A percentile compares a stretch with the other conserved stretches of the same genome.
Evolutionary conservation across 2,113 vertebrate species (phyloP).

Genomic region (Malaclemys terrapin): DNA sequence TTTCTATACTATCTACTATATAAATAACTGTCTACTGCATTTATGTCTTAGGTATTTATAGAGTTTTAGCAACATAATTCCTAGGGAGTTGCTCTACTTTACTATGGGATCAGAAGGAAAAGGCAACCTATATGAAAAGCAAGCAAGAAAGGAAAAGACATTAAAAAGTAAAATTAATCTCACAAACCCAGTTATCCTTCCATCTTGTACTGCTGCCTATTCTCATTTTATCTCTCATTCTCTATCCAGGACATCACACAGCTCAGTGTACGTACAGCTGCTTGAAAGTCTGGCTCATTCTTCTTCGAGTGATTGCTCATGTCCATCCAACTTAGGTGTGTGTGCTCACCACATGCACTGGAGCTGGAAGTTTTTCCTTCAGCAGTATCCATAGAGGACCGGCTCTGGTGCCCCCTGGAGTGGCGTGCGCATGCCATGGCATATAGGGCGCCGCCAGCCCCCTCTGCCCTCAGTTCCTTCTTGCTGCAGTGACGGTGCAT

Average conservation of each 20-base stretch:
- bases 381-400: too few relatives aligned
- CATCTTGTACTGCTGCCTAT: not conserved
- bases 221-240: not conserved
- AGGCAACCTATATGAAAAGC: not conserved
- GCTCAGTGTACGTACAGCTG: not conserved
- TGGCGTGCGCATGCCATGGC: too few relatives aligned
- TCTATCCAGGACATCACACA: constrained; percentile 45
- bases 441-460: too few relatives aligned
- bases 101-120: constrained; percentile 25
- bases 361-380: too few relatives aligned
- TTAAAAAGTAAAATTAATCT: constrained; percentile 58
- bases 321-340: too few relatives aligned
- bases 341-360: too few relatives aligned
- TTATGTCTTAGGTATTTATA: not conserved
- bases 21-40: not conserved
- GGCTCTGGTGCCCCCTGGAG: too few relatives aligned
- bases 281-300: not conserved
- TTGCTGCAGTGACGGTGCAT: too few relatives aligned
- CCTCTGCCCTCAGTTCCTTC: too few relatives aligned
- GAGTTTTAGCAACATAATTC: not conserved
- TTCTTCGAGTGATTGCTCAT: too few relatives aligned
- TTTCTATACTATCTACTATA: not conserved
- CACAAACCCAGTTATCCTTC: constrained; percentile 22
- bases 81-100: not conserved
- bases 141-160: constrained; percentile 23